These are phyloP conservation scores for Hemicentrotus pulcherrimus DNA, from an alignment of 35 echinoderm and acorn worm genomes.

Conservation along the genomic window DNA sequence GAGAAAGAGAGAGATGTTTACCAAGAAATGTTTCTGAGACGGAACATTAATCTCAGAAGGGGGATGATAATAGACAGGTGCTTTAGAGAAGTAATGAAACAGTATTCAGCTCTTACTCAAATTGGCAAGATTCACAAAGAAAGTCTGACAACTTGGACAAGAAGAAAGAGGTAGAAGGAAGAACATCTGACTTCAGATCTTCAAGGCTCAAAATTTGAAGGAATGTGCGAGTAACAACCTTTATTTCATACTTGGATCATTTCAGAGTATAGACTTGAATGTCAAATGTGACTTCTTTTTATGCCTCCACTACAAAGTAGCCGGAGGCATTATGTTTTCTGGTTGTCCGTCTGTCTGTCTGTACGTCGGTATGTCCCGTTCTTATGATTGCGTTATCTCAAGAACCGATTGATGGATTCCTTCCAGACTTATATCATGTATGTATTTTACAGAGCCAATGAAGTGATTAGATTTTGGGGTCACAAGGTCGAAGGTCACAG, in stretches of 20 bases:
- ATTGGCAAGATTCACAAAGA: background rate
- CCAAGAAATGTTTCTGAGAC: background rate
- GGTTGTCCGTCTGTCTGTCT: too few species aligned
- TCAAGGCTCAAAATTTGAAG: background rate
- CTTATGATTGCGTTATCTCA: too few species aligned
- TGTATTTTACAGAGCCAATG: too few species aligned
- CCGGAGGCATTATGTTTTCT: too few species aligned
- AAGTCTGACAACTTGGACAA: background rate
- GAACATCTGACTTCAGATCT: background rate
- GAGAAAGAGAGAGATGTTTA: background rate
- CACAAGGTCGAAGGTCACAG: too few species aligned
- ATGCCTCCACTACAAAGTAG: too few species aligned
- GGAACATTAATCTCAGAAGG: background rate
- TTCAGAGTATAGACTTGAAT: too few species aligned
- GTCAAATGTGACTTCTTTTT: too few species aligned
- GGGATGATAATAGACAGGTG: background rate
- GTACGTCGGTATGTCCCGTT: too few species aligned
- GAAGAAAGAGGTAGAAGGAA: background rate
- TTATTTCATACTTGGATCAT: background rate
- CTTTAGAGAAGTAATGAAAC: background rate
- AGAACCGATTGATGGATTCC: too few species aligned
- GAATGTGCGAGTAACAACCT: background rate
- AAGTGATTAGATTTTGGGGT: too few species aligned
- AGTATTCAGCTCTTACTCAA: background rate
- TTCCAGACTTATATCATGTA: too few species aligned